Evolutionary conservation across 2,113 vertebrate genomes (phyloP), one percentile per base, ranked within the genome.

Genomic region (Xenopus laevis): DNA sequence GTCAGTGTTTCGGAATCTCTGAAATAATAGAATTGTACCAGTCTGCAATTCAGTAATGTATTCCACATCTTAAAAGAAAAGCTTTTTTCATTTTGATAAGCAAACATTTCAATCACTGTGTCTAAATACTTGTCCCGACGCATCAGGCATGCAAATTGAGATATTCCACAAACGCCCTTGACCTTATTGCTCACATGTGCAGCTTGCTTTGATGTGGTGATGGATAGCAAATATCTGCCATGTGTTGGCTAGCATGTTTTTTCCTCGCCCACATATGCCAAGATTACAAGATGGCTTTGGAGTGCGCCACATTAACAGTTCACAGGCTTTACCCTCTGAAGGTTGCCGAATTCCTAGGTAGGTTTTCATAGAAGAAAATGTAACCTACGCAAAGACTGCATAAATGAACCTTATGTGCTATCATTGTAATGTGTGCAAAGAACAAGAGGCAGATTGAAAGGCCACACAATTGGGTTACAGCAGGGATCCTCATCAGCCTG

Each of bases 171-270:
- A 68, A 52, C 23, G 20, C 59, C 66, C 23, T 8, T 69, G 73
- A 69, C 58, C 73, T 69, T 62, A 27, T 23, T 20, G 66, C 47
- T 23, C 46, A 76, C 73, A 76, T 68, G 59, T 76, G 73, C 15
- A 10, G 18, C 15, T 63, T 57, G 20, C 73, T 76, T 76, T 76
- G 46, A 76, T 76, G 65, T 76, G 66, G 66, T 50, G 46, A 76
- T 61, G 73, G 62, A 47, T 60, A 63, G 60, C 65, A 76, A 76
- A 76, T 76, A 76, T 76, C 66, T 76, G 59, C 59, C 73, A 76
- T 63, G 73, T 76, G 73, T 76, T 69, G 18, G 59, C 47, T 45
- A 46, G 72, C 21, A 57, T 55, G 63, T 62, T 55, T 21, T 62
- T 58, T 46, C 33, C 20, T 69, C 58, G 63, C 57, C 58, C 66